A percentile compares a stretch with the other conserved stretches of the same genome.
Evolutionary conservation across 2,113 vertebrate species (phyloP).

Genomic region (Petrocephalus zakoni): DNA sequence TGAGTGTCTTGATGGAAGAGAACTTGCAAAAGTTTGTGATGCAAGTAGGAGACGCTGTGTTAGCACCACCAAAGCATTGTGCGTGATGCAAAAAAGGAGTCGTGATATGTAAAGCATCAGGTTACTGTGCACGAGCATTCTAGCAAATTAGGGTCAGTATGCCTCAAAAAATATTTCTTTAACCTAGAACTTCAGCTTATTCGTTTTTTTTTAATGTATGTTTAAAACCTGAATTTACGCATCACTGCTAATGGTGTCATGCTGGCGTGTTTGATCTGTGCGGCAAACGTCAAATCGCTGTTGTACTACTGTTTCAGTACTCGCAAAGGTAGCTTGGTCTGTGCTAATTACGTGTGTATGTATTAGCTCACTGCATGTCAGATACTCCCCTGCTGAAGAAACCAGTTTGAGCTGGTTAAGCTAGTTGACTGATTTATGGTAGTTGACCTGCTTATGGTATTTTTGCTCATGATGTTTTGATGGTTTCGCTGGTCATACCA

Average conservation of each 20-base stretch:
- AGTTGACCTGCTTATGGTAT: background rate
- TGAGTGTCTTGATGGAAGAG: background rate
- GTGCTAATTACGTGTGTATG: background rate
- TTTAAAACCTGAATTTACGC: background rate
- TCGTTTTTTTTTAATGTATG: background rate
- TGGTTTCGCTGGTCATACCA: background rate
- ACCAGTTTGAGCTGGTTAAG: background rate
- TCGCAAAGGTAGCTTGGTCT: background rate
- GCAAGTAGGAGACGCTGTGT: background rate
- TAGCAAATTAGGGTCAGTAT: background rate
- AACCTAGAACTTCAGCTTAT: background rate
- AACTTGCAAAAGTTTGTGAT: background rate
- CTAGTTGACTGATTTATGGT: background rate
- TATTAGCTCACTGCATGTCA: background rate
- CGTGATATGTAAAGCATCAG: background rate
- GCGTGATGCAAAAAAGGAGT: background rate
- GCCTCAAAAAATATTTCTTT: background rate
- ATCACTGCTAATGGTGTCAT: background rate
- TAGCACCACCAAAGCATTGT: background rate
- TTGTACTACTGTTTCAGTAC: background rate
- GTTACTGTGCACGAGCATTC: background rate
- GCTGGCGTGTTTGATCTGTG: background rate
- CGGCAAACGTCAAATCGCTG: background rate
- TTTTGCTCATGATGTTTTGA: background rate
- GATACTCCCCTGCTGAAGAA: background rate